Evolutionary conservation across 2,113 vertebrate species (phyloP).

Genomic region (Rutilus rutilus): DNA sequence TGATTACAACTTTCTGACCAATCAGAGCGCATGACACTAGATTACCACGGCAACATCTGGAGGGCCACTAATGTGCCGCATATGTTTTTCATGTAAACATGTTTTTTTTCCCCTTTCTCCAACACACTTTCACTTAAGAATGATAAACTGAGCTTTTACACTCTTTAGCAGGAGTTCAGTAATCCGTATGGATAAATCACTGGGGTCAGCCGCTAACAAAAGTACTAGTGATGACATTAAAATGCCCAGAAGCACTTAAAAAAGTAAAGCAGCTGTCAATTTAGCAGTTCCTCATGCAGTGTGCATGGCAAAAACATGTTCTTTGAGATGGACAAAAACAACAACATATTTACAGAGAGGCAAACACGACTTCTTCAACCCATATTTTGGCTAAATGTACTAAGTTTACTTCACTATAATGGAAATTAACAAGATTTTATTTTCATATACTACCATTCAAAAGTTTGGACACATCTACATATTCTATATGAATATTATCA

Average conservation of each 20-base stretch:
- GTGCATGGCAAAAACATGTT: conserved; percentile 17
- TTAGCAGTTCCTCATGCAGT: conserved; percentile 36
- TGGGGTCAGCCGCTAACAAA: conserved; percentile 17
- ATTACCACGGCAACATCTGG: conserved; percentile 52
- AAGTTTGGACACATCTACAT: no score
- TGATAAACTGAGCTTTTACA: conserved; percentile 47
- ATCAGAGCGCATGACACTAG: conserved; percentile 11
- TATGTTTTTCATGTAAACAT: conserved; percentile 58
- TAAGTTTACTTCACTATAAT: no score
- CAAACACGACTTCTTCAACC: neutral
- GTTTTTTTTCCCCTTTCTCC: conserved; percentile 39
- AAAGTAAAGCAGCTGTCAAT: conserved; percentile 55
- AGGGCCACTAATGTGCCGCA: conserved; percentile 46
- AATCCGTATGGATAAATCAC: conserved; percentile 50
- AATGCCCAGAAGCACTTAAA: conserved; percentile 50
- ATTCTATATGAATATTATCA: no score
- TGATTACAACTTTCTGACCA: conserved; percentile 51
- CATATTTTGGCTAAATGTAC: neutral
- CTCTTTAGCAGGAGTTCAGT: conserved; percentile 46
- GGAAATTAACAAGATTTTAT: no score
- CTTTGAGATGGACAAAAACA: neutral
- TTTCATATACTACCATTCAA: no score
- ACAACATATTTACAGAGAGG: conserved; percentile 35
- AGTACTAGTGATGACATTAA: conserved; percentile 44
- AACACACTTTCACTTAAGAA: conserved; percentile 48